Conservation (phyloP, 2,888 invertebrate species). For the Carabus problematicus region DNA sequence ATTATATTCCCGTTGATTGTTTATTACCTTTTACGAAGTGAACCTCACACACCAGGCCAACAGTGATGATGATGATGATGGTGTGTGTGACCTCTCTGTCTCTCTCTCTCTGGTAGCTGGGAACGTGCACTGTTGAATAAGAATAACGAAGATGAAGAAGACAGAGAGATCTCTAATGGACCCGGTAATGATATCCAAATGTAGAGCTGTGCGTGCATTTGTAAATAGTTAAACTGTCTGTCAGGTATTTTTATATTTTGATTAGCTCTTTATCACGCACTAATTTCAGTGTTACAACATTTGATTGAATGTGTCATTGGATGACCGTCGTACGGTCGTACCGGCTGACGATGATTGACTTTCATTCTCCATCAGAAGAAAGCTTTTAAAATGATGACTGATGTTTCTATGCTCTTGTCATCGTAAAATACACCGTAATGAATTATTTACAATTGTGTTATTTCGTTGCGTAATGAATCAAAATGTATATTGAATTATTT, state of each 20-base stretch:
- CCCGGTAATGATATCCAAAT: constrained; percentile 26
- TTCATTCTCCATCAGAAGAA: constrained; percentile 18
- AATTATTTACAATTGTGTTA: constrained; percentile 24
- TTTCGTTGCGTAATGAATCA: constrained; percentile 12
- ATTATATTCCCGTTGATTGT: constrained; percentile 18
- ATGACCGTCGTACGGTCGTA: constrained; percentile 1
- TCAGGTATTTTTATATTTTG: constrained; percentile 19
- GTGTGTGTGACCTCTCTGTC: too few species aligned
- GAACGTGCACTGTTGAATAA: background rate
- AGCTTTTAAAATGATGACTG: constrained; percentile 33
- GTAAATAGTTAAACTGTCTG: constrained; percentile 11
- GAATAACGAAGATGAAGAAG: background rate
- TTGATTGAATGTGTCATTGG: constrained; percentile 33
- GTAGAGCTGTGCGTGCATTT: constrained; percentile 3
- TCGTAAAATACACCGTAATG: constrained; percentile 20
- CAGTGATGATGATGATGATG: too few species aligned
- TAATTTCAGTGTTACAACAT: constrained; percentile 28
- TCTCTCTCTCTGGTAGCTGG: too few species aligned
- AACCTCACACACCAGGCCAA: background rate
- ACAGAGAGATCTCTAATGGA: constrained; percentile 7
- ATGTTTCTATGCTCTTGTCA: constrained; percentile 21
- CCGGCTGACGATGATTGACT: constrained; percentile 21
- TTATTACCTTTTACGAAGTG: constrained; percentile 15
- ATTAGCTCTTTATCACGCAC: constrained; percentile 28
- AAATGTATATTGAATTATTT: background rate